phyloP scores from a whole-genome alignment of 2,888 invertebrate species.

The Tetropium fuscum region DNA sequence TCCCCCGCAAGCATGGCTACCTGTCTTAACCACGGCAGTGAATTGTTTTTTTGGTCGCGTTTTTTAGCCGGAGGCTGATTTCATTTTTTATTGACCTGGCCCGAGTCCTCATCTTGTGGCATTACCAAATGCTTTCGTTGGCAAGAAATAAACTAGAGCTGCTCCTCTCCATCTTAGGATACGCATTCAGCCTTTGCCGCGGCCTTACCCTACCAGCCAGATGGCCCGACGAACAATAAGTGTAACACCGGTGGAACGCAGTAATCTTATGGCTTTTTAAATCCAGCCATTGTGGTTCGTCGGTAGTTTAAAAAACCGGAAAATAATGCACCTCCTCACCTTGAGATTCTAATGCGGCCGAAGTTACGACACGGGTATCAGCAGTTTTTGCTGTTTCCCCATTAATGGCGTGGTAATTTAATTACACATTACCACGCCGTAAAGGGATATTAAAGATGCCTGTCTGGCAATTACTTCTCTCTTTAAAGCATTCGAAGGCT shows the following conservation, averaged over 20 bases:
- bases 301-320: conserved; percentile 26
- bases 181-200: conserved; percentile 36
- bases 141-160: conserved; percentile 34
- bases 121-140: conserved; percentile 49
- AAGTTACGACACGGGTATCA: conserved; percentile 21
- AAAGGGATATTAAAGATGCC: conserved; percentile 23
- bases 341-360: conserved; percentile 18
- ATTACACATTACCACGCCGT: conserved; percentile 21
- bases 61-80: conserved; percentile 59
- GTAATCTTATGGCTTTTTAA: conserved; percentile 46
- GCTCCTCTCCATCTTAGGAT: conserved; percentile 36
- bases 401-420: conserved; percentile 24
- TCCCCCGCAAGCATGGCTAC: conserved; percentile 60
- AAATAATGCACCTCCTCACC: conserved; percentile 25
- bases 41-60: conserved; percentile 63
- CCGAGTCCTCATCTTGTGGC: conserved; percentile 46
- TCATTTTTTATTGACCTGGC: conserved; percentile 61
- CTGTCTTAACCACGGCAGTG: conserved; percentile 64
- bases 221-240: conserved; percentile 45
- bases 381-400: conserved; percentile 19
- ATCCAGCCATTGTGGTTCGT: conserved; percentile 43
- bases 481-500: conserved; percentile 1
- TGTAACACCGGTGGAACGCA: conserved; percentile 46
- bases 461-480: not conserved
- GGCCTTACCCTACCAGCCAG: conserved; percentile 36